Conservation (phyloP, 2,888 invertebrate genomes). For the Brenthis hecate region DNA sequence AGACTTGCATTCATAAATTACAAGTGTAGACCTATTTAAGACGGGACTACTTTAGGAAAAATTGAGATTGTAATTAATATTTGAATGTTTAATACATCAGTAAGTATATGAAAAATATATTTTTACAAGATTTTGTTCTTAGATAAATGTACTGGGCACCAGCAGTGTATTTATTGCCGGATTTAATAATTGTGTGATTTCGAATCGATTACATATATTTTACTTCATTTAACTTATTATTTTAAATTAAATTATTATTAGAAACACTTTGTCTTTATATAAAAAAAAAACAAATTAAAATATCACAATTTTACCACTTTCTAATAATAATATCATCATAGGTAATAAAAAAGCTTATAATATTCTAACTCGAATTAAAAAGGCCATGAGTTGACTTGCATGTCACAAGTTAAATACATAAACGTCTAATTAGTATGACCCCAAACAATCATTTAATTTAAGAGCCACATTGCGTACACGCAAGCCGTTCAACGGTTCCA, state of each 20-base stretch:
- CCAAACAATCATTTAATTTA: constrained; percentile 51
- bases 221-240: too few relatives aligned
- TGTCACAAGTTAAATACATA: constrained; percentile 41
- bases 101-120: too few relatives aligned
- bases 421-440: constrained; percentile 51
- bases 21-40: constrained; percentile 30
- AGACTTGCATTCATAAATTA: constrained; percentile 36
- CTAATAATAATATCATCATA: background rate
- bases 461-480: constrained; percentile 38
- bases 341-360: background rate
- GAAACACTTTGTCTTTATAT: too few relatives aligned
- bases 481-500: constrained; percentile 34
- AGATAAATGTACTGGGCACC: too few relatives aligned
- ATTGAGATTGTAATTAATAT: constrained; percentile 10
- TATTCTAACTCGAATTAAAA: constrained; percentile 12
- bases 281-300: too few relatives aligned
- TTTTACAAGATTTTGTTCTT: too few relatives aligned
- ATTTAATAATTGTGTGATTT: too few relatives aligned
- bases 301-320: too few relatives aligned
- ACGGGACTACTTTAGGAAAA: constrained; percentile 26
- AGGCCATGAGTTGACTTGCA: constrained; percentile 26
- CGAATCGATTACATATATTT: too few relatives aligned
- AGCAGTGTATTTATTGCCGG: too few relatives aligned
- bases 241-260: too few relatives aligned
- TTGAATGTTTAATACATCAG: too few relatives aligned